Evolutionary conservation across 2,888 invertebrate genomes (phyloP).

Genomic region (Galerucella pusilla): DNA sequence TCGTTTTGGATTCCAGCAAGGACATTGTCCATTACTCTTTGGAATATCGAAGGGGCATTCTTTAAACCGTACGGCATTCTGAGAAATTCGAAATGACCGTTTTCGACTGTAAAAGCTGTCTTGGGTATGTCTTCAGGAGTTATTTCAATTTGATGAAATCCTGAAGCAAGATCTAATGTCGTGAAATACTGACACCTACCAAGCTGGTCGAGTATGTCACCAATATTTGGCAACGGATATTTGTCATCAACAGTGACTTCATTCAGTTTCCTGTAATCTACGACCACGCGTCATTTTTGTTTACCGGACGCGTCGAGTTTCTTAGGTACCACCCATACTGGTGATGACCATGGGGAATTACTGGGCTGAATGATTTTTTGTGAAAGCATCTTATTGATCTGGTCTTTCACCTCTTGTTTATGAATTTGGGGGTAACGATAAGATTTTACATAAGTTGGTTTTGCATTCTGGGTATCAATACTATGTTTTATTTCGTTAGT

Average conservation of each 20-base stretch:
- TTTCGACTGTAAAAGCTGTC: too few relatives aligned
- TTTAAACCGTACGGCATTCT: too few relatives aligned
- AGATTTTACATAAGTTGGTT: conserved; percentile 9
- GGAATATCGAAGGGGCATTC: too few relatives aligned
- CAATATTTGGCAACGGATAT: conserved; percentile 22
- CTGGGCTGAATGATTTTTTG: too few relatives aligned
- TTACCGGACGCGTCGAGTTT: conserved; percentile 17
- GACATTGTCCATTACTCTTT: too few relatives aligned
- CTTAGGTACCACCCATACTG: conserved; percentile 10
- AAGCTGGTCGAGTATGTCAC: conserved; percentile 19
- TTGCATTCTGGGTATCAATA: conserved; percentile 8
- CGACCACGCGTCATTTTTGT: conserved; percentile 13
- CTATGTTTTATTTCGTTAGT: conserved; percentile 16
- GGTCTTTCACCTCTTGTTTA: conserved; percentile 15
- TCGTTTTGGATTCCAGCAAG: too few relatives aligned
- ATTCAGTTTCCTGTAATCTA: conserved; percentile 17
- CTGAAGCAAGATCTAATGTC: conserved; percentile 23
- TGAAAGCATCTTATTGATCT: too few relatives aligned
- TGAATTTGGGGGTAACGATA: conserved; percentile 28
- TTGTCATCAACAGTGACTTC: neutral
- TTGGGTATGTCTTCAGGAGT: too few relatives aligned
- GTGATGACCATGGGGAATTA: too few relatives aligned
- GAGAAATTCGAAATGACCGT: too few relatives aligned
- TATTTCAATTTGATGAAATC: conserved; percentile 28
- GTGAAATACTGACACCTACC: conserved; percentile 26